Evolutionary conservation across 2,113 vertebrate species (phyloP).

Genomic region (Okapia johnstoni): DNA sequence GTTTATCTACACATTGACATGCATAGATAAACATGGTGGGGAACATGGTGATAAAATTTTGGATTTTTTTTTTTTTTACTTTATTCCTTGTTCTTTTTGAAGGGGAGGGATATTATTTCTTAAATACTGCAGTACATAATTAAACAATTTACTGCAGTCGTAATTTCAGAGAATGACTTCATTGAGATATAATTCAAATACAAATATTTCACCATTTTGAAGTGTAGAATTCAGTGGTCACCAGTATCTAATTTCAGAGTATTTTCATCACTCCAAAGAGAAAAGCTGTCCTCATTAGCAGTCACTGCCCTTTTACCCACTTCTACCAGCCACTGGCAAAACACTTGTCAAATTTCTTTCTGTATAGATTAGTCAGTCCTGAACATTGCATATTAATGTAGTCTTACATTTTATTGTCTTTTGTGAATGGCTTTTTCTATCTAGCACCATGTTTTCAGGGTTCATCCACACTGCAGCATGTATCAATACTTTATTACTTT

Average conservation of each 20-base stretch:
- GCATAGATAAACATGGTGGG: background rate
- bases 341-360: background rate
- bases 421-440: background rate
- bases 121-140: background rate
- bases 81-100: background rate
- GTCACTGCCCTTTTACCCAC: background rate
- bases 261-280: background rate
- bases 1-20: background rate
- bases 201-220: background rate
- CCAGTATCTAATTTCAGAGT: background rate
- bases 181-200: background rate
- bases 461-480: fast-evolving
- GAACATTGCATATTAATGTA: background rate
- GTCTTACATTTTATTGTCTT: background rate
- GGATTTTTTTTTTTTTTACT: background rate
- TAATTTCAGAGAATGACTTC: background rate
- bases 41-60: background rate
- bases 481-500: background rate
- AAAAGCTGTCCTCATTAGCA: background rate
- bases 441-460: background rate
- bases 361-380: background rate
- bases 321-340: background rate
- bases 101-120: background rate
- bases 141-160: background rate
- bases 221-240: background rate